Evolutionary conservation across 1,140 invertebrate genomes (phyloP).

Genomic region (Micrasema longulum): DNA sequence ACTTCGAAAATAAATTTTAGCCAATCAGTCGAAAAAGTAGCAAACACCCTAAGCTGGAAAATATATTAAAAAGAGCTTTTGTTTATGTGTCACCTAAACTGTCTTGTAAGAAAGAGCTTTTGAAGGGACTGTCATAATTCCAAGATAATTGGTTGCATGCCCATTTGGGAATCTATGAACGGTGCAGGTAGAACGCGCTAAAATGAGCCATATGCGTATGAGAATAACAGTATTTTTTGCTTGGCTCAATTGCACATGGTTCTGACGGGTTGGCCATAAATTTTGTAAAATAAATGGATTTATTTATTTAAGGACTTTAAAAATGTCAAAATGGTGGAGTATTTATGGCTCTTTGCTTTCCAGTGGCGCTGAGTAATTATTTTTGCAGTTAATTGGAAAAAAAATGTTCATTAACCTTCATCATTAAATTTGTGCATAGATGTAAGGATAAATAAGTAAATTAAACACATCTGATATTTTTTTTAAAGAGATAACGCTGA

Average conservation of each 20-base stretch:
- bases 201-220: constrained; percentile 2
- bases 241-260: background rate
- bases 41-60: background rate
- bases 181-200: background rate
- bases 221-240: constrained; percentile 1
- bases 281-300: constrained; percentile 42
- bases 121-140: constrained; percentile 35
- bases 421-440: too few species aligned
- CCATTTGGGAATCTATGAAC: constrained; percentile 38
- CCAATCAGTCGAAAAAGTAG: constrained; percentile 9
- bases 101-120: constrained; percentile 14
- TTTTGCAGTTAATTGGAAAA: too few species aligned
- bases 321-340: constrained; percentile 43
- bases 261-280: constrained; percentile 43
- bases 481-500: too few species aligned
- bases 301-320: constrained; percentile 46
- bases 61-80: constrained; percentile 20
- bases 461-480: too few species aligned
- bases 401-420: too few species aligned
- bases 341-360: constrained; percentile 22
- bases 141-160: constrained; percentile 47
- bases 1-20: background rate
- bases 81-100: constrained; percentile 13
- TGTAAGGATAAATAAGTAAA: too few species aligned
- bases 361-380: constrained; percentile 9